Evolutionary conservation across 2,113 vertebrate species (phyloP).

Genomic region (Plecotus auritus): DNA sequence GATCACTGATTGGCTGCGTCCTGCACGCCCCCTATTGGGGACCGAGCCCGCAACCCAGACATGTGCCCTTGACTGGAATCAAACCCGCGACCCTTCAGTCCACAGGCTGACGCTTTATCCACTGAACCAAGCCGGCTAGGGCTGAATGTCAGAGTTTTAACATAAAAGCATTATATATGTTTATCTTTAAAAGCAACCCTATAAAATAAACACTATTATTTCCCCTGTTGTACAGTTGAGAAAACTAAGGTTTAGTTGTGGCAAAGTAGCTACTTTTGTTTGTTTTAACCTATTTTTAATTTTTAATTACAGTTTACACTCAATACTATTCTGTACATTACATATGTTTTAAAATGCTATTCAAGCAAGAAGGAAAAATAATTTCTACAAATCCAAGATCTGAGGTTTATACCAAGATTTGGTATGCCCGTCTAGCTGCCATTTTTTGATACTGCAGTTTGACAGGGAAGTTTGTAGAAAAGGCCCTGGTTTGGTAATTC

Average conservation of each 20-base stretch:
- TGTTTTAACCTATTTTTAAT: neutral
- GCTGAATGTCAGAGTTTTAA: neutral
- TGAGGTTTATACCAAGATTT: neutral
- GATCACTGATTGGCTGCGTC: too few relatives aligned
- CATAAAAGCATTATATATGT: neutral
- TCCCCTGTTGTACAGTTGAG: neutral
- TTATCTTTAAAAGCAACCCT: constrained; percentile 11
- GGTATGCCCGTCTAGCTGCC: neutral
- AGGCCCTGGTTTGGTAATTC: neutral
- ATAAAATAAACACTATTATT: neutral
- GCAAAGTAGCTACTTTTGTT: neutral
- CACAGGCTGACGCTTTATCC: too few relatives aligned
- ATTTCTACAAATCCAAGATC: neutral
- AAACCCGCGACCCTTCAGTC: too few relatives aligned
- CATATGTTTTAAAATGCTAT: neutral
- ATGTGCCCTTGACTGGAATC: too few relatives aligned
- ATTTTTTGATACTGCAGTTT: neutral
- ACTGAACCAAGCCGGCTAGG: too few relatives aligned
- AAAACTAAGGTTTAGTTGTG: neutral
- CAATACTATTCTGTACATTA: neutral
- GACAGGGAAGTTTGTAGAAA: neutral
- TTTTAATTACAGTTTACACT: neutral
- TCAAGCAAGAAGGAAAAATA: constrained; percentile 13
- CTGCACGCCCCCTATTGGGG: too few relatives aligned
- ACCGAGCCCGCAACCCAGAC: too few relatives aligned